These are phyloP conservation scores for Acyrthosiphon pisum DNA, from an alignment of 1,140 invertebrate genomes.

Conservation along the genomic window DNA sequence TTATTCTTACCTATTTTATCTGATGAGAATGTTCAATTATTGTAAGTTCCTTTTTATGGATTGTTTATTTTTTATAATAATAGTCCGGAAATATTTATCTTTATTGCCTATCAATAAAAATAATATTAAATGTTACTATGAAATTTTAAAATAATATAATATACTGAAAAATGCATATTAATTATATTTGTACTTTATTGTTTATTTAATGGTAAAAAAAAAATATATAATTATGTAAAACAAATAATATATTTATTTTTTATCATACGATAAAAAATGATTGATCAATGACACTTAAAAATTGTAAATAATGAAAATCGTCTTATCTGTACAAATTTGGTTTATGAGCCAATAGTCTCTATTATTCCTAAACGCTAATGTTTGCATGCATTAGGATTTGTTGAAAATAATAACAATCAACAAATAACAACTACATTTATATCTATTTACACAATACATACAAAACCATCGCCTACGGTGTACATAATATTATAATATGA, in stretches of 20 bases:
- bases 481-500: conserved; percentile 51
- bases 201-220: conserved; percentile 47
- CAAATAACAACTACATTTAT: conserved; percentile 52
- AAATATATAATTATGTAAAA: background rate
- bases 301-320: conserved; percentile 39
- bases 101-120: background rate
- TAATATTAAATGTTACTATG: conserved; percentile 14
- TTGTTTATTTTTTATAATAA: conserved; percentile 49
- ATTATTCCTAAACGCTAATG: conserved; percentile 30
- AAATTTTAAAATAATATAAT: conserved; percentile 17
- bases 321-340: conserved; percentile 54
- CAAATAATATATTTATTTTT: conserved; percentile 45
- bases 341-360: conserved; percentile 52
- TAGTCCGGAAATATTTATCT: conserved; percentile 30
- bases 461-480: conserved; percentile 39
- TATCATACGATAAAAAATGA: conserved; percentile 31
- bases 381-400: conserved; percentile 47
- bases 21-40: conserved; percentile 47
- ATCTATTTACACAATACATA: conserved; percentile 54
- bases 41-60: conserved; percentile 40
- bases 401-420: conserved; percentile 54
- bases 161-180: conserved; percentile 7
- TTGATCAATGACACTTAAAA: conserved; percentile 27
- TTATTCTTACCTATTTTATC: conserved; percentile 38
- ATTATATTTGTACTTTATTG: background rate